Evolutionary conservation across 2,113 vertebrate genomes (phyloP).

Genomic region (Saguinus midas): DNA sequence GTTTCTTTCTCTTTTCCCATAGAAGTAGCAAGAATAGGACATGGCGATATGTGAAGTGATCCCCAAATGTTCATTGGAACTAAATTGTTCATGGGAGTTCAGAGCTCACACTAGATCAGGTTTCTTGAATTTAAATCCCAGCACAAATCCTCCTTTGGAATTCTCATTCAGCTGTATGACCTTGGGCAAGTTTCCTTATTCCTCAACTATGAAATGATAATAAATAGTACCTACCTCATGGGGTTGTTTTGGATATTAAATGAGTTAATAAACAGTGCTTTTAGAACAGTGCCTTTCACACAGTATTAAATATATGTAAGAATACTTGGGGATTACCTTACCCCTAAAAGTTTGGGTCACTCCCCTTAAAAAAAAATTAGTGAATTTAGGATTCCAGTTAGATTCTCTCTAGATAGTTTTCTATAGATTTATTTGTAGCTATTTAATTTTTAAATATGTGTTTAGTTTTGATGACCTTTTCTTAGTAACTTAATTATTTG

Average conservation of each 20-base stretch:
- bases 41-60: background rate
- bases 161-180: background rate
- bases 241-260: background rate
- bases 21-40: slow-evolving; percentile 3
- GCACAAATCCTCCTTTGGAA: background rate
- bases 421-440: slow-evolving; percentile 15
- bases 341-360: background rate
- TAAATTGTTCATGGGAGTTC: background rate
- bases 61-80: background rate
- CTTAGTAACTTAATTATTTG: slow-evolving; percentile 7
- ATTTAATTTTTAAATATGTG: background rate
- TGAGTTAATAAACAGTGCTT: background rate
- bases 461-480: slow-evolving; percentile 35
- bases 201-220: slow-evolving; percentile 25
- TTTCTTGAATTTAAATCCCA: slow-evolving; percentile 47
- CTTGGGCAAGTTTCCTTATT: background rate
- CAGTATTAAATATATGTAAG: background rate
- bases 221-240: background rate
- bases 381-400: slow-evolving; percentile 7
- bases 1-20: slow-evolving; percentile 7
- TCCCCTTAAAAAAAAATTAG: background rate
- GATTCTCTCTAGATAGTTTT: background rate
- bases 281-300: slow-evolving; percentile 4
- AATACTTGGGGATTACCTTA: background rate
- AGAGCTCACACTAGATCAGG: background rate